These are phyloP conservation scores for Temnothorax ravouxi DNA, from an alignment of 2,888 invertebrate species.

Conservation along the genomic window DNA sequence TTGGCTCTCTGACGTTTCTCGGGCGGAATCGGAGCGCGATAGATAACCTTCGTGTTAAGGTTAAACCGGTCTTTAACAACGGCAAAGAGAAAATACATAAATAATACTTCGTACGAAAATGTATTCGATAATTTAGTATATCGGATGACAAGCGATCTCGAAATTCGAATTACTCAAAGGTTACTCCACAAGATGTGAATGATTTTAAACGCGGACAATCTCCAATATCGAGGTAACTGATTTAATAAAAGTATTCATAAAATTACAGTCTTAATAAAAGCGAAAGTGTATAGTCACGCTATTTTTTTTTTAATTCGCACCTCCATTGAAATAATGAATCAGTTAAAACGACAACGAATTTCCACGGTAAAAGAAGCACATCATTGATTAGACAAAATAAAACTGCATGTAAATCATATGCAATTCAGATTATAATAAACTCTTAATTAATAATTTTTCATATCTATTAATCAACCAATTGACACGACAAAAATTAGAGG, in stretches of 20 bases:
- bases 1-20: conserved; percentile 34
- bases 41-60: conserved; percentile 53
- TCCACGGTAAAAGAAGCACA: background rate
- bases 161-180: conserved; percentile 52
- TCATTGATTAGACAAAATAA: background rate
- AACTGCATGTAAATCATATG: background rate
- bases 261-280: conserved; percentile 35
- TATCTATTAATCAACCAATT: background rate
- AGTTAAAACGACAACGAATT: conserved; percentile 2
- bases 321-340: background rate
- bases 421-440: background rate
- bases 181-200: background rate
- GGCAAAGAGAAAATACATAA: conserved; percentile 12
- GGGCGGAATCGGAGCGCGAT: conserved; percentile 43
- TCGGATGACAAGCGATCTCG: background rate
- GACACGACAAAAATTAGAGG: background rate
- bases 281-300: conserved; percentile 6
- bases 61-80: conserved; percentile 28
- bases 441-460: background rate
- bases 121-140: conserved; percentile 14
- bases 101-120: conserved; percentile 12
- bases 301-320: conserved; percentile 2
- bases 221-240: conserved; percentile 30
- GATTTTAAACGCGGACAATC: conserved; percentile 36
- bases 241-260: conserved; percentile 47